Base-by-base conservation (phyloP, 1,140 invertebrate genomes). In the Drosophila mayri region DNA sequence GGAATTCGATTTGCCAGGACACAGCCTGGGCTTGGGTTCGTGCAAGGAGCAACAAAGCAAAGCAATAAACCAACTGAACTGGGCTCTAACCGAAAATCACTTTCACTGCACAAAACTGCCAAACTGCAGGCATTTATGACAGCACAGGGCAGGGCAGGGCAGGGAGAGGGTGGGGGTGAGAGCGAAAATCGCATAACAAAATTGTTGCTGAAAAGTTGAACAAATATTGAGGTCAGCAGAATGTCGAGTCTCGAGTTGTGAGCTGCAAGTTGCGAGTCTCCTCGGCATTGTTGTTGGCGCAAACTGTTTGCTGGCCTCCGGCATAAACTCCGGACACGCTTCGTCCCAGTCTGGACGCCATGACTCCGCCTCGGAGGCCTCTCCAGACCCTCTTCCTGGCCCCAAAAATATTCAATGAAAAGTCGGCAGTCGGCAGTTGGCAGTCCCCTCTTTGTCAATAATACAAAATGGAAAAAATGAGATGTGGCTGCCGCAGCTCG, bases 141-240 rank as follows among this genome's bases (percentile, higher is more conserved):
- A 83, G 81, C 49, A 12, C 11, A 10, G 50, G 58, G 40, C 3
- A 20, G 12, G 10, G 50, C 28, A 30, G 18, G 22, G 22, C 22
- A 22, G 2, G 22, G 22, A 2, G n/a, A 22, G 22, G 20, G 35
- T 12, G 10, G n/a, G 4, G 4, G 12, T 4, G 35, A 12, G 28
- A 32, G 38, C 20, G 30, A 47, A 86, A 87, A 83, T 86, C 84
- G 79, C 64, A 80, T 88, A 88, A 83, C 76, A 75, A 84, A 87
- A 90, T 87, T 88, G 84, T 90, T 87, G 83, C 71, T 87, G 84
- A 87, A 87, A 88, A 88, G 84, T 87, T 88, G 61, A 84, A 70
- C 85, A 87, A 87, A 87, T 90, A 87, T 87, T 90, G 85, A 71
- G 84, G 84, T 87, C 84, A 86, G 84, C 79, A 72, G 76, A 84